phyloP scores from a whole-genome alignment of 1,140 invertebrate species.

The Diorhabda sublineata region DNA sequence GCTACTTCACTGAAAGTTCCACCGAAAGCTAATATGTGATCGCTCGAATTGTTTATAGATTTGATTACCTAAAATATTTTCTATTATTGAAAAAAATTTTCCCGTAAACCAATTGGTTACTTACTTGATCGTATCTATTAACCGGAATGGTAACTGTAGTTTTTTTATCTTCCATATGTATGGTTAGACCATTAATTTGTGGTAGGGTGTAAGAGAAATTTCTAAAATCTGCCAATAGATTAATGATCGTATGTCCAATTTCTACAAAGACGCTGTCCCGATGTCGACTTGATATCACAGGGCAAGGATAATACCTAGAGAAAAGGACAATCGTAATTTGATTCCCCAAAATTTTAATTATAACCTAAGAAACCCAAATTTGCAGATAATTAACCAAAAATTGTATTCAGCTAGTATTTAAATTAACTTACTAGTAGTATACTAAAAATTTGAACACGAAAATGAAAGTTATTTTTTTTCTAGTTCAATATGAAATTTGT shows the following conservation, averaged over 20 bases:
- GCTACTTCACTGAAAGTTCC: slow-evolving; percentile 76
- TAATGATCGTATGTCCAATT: slow-evolving; percentile 88
- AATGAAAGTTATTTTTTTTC: too few relatives aligned
- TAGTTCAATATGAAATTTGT: too few relatives aligned
- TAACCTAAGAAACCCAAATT: too few relatives aligned
- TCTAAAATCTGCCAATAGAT: slow-evolving; percentile 81
- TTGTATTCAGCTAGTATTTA: too few relatives aligned
- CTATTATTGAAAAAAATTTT: not conserved
- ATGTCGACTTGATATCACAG: slow-evolving; percentile 74
- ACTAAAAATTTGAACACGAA: too few relatives aligned
- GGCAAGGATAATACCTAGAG: slow-evolving; percentile 73
- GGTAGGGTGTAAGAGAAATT: slow-evolving; percentile 83
- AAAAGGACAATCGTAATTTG: not conserved
- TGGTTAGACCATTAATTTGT: slow-evolving; percentile 69
- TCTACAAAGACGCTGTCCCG: slow-evolving; percentile 81
- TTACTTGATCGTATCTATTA: slow-evolving; percentile 76
- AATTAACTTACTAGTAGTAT: too few relatives aligned
- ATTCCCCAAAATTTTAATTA: too few relatives aligned
- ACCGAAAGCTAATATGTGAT: slow-evolving; percentile 80
- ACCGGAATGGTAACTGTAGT: slow-evolving; percentile 75
- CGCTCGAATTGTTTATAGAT: slow-evolving; percentile 77
- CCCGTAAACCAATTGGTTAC: not conserved
- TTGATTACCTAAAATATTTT: slow-evolving; percentile 59
- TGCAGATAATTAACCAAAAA: too few relatives aligned
- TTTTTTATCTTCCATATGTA: slow-evolving; percentile 81